A percentile compares a stretch with the other conserved stretches of the same genome.
Conservation (phyloP, 2,113 vertebrate genomes). For the Brachypodius melanocephalos region DNA sequence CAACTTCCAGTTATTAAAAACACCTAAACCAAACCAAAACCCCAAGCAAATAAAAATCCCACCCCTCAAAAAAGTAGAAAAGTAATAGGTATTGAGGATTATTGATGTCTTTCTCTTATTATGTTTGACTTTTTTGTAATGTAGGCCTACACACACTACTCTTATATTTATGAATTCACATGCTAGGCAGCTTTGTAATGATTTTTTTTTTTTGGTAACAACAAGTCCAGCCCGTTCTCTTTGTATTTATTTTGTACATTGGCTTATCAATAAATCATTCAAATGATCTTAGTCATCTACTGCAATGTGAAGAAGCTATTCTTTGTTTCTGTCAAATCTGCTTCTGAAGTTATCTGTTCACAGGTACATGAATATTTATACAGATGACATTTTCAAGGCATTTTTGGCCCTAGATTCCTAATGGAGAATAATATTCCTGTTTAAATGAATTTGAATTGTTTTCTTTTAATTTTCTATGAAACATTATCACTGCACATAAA, state of each 20-base stretch:
- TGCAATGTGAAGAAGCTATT: neutral
- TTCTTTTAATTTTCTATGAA: neutral
- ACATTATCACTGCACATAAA: neutral
- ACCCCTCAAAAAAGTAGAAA: neutral
- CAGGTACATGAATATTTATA: constrained; percentile 24
- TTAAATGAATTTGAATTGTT: neutral
- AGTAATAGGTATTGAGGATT: neutral
- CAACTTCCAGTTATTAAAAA: neutral
- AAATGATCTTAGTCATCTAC: constrained; percentile 18
- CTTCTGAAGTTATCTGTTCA: constrained; percentile 39
- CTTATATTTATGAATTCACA: constrained; percentile 21
- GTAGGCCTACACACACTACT: neutral
- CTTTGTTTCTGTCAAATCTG: constrained; percentile 36
- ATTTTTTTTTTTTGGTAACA: constrained; percentile 8
- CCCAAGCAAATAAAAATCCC: neutral
- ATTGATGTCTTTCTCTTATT: neutral
- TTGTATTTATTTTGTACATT: constrained; percentile 28
- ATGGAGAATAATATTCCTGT: neutral
- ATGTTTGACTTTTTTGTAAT: neutral
- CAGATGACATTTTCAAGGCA: neutral
- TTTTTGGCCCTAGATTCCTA: neutral
- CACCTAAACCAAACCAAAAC: neutral
- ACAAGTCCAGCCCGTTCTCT: neutral
- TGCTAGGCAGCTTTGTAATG: neutral
- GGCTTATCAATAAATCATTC: constrained; percentile 64